phyloP scores from a whole-genome alignment of 1,140 invertebrate species.

The Heliconius himera region DNA sequence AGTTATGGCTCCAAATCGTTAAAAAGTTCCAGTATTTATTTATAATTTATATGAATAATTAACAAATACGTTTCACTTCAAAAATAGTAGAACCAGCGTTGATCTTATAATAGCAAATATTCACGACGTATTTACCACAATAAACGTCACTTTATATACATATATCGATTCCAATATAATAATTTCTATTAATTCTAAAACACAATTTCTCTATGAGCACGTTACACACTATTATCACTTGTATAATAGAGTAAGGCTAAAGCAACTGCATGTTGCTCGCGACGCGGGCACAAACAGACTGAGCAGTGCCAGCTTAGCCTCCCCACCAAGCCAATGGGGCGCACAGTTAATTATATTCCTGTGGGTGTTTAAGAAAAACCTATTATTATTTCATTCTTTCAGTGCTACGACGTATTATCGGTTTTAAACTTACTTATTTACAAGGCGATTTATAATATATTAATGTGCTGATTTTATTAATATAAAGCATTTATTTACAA shows the following conservation, averaged over 20 bases:
- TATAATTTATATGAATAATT: no score
- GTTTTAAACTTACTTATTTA: not conserved
- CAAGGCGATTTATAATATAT: not conserved
- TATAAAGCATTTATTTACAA: no score
- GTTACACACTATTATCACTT: conserved; percentile 18
- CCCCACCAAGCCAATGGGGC: not conserved
- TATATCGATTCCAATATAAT: not conserved
- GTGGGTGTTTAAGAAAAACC: conserved; percentile 8
- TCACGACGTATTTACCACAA: no score
- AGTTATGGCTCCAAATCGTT: no score
- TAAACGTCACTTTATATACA: no score
- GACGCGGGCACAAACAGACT: conserved; percentile 5
- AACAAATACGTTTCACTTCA: no score
- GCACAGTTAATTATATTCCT: not conserved
- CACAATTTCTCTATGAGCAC: not conserved
- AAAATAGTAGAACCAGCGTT: no score
- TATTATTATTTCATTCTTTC: not conserved
- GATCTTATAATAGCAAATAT: no score
- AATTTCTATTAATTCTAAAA: not conserved
- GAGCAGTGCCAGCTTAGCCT: not conserved
- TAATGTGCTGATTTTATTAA: no score
- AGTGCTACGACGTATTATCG: not conserved
- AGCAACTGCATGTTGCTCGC: not conserved
- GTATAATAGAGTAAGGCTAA: conserved; percentile 12
- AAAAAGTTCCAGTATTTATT: no score